phyloP scores from a whole-genome alignment of 2,888 invertebrate species.

The Mythimna lalbum region DNA sequence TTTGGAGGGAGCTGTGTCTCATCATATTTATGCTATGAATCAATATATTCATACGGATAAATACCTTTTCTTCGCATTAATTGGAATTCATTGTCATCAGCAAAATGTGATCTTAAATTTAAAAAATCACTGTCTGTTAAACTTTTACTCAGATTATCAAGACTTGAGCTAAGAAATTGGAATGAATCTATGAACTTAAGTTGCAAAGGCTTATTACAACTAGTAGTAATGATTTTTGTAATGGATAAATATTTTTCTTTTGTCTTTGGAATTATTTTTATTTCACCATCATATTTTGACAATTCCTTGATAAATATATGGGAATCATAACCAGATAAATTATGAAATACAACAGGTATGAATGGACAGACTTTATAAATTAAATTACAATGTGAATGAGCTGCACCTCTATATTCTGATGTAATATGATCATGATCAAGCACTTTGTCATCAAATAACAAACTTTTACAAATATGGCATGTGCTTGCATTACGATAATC shows the following conservation, averaged over 20 bases:
- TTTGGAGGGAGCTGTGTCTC: conserved; percentile 23
- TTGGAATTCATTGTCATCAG: not conserved
- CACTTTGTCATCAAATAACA: too few species aligned
- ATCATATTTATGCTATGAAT: conserved; percentile 1
- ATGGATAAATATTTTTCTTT: not conserved
- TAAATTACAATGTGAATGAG: too few species aligned
- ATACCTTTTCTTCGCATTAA: conserved; percentile 2
- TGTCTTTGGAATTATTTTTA: conserved; percentile 4
- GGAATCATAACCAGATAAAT: not conserved
- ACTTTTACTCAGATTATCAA: not conserved
- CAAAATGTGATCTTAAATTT: not conserved
- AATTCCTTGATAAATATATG: not conserved
- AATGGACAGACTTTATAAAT: too few species aligned
- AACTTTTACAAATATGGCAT: too few species aligned
- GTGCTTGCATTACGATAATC: too few species aligned
- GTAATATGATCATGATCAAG: too few species aligned
- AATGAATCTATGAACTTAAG: too few species aligned
- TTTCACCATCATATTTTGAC: not conserved
- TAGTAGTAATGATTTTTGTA: too few species aligned
- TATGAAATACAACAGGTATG: too few species aligned
- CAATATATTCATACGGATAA: conserved; percentile 8
- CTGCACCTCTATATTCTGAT: too few species aligned
- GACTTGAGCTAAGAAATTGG: too few species aligned
- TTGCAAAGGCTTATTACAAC: too few species aligned
- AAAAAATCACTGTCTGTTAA: not conserved